Percentiles rank a stretch among this genome's conserved stretches.
phyloP scores from a whole-genome alignment of 2,888 invertebrate genomes.

The Meteorus cinctellus region DNA sequence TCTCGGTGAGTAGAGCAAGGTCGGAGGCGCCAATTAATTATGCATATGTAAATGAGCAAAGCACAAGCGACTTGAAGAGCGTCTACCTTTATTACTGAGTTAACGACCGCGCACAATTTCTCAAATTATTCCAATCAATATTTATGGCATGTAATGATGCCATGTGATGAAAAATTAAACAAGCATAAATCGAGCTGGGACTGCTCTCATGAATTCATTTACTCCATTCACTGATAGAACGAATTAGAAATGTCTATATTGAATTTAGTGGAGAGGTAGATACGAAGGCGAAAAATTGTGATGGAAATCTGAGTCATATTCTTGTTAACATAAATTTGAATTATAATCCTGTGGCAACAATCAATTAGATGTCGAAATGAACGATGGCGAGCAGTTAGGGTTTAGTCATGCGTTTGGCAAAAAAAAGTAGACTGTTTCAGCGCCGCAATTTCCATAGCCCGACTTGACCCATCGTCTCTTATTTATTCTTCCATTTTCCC shows the following conservation, averaged over 20 bases:
- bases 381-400: constrained; percentile 36
- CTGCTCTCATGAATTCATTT: neutral
- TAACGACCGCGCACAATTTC: constrained; percentile 17
- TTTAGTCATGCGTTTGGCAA: constrained; percentile 37
- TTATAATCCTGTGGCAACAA: constrained; percentile 43
- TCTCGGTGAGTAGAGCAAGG: constrained; percentile 72
- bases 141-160: neutral
- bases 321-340: constrained; percentile 19
- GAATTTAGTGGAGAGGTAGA: neutral
- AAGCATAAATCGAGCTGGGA: neutral
- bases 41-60: constrained; percentile 56
- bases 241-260: neutral
- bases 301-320: constrained; percentile 20
- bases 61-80: constrained; percentile 38
- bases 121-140: constrained; percentile 25
- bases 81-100: constrained; percentile 41
- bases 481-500: neutral
- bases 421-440: constrained; percentile 17
- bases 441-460: neutral
- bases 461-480: neutral
- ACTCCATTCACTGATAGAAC: neutral
- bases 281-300: constrained; percentile 24
- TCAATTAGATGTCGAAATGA: constrained; percentile 42
- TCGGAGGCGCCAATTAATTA: constrained; percentile 68
- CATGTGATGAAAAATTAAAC: neutral